phyloP scores from a whole-genome alignment of 92 coral and sea anemone species.

The Zoanthus sansibaricus region DNA sequence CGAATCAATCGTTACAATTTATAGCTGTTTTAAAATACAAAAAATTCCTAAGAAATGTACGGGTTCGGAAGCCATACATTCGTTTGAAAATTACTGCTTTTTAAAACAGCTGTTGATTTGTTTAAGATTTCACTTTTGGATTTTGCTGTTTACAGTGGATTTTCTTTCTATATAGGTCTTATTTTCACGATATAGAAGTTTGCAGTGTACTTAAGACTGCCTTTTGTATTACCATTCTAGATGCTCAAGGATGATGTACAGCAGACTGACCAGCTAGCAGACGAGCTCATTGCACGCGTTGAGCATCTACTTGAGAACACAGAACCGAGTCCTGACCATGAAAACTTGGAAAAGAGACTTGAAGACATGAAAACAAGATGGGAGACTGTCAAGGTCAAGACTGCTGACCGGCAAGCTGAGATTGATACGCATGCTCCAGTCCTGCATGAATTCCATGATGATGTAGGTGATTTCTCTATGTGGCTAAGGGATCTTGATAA shows the following conservation, averaged over 20 bases:
- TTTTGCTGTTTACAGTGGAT: too few relatives aligned
- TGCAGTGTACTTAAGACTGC: background rate
- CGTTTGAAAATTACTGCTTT: too few relatives aligned
- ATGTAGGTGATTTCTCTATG: slow-evolving; percentile 76
- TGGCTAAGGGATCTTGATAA: slow-evolving; percentile 85
- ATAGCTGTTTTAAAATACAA: too few relatives aligned
- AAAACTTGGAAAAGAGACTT: slow-evolving; percentile 80
- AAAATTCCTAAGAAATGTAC: too few relatives aligned
- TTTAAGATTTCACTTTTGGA: too few relatives aligned
- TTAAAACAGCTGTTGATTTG: too few relatives aligned
- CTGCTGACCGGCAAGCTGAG: slow-evolving; percentile 82
- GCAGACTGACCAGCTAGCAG: slow-evolving; percentile 81
- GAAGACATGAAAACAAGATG: slow-evolving; percentile 92
- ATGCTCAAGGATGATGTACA: slow-evolving; percentile 80
- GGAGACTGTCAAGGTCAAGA: slow-evolving; percentile 84
- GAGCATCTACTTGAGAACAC: slow-evolving; percentile 85
- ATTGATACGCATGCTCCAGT: slow-evolving; percentile 77
- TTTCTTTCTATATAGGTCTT: too few relatives aligned
- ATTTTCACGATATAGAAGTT: too few relatives aligned
- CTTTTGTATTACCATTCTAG: slow-evolving; percentile 42
- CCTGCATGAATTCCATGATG: slow-evolving; percentile 80
- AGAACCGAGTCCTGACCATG: slow-evolving; percentile 95
- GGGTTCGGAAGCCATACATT: too few relatives aligned
- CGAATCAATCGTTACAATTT: too few relatives aligned
- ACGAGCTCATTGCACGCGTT: slow-evolving; percentile 84